Base-by-base conservation (phyloP, 2,888 invertebrate species). In the Holacanthella duospinosa region DNA sequence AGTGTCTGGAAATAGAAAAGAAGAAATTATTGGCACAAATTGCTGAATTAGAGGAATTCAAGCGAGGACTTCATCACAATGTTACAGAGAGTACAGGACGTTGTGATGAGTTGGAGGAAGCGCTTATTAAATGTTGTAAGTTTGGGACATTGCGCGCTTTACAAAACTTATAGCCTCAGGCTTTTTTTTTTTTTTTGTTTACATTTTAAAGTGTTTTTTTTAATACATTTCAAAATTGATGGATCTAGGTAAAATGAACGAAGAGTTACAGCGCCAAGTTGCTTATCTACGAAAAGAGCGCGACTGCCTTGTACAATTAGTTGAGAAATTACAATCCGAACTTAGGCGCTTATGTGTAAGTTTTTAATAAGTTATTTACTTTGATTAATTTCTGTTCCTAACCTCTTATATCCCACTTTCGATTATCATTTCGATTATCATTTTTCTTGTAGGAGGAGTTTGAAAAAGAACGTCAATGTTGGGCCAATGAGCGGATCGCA, bases 51-150 rank as follows among this genome's bases (percentile, higher is more conserved):
- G 66, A 68, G 25, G 62, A 61, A 4, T 43, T 43, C 1, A 60
- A 55, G 28, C 43, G 12, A 9, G 27, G 21, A 1, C 43, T 36
- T 12, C 36, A 21, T 6, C 43, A 63, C 6, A 29, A 44, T 21
- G 2, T 29, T 16, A 24, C 19, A 3, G 6, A 28, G 44, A 59
- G 26, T 25, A 48, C 28, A 21, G 26, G 59, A 29, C 59, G 62
- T 53, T 63, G 62, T 57, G 36, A 56, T 19, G 65, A 68, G 12
- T 29, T 71, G 9, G 61, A 69, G 59, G 61, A 65, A 12, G 68
- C 69, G 9, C 58, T 71, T 6, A 63, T 62, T 12, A 61, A 66
- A 53, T 70, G 71, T 43, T 69, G 70, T 68, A 63, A 62, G 60
- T 24, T 16, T n/a, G n/a, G 6, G 6, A 36, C 6, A 36, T 36